Conservation (phyloP, 2,113 vertebrate genomes). For the Leucopsar rothschildi region DNA sequence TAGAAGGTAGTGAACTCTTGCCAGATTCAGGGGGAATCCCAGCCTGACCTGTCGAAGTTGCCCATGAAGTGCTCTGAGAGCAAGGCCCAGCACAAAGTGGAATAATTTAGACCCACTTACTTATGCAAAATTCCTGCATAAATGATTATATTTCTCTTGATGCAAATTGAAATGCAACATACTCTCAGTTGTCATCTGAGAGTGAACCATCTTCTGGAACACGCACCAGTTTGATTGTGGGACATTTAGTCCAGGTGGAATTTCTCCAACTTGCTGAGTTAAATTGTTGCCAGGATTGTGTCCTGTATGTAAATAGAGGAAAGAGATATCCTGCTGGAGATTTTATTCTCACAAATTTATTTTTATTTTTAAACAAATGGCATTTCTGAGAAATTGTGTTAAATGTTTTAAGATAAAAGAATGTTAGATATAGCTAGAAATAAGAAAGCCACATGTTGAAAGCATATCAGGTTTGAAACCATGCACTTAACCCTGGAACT, state of each 20-base stretch:
- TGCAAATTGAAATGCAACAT: not conserved
- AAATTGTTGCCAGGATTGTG: conserved; percentile 23
- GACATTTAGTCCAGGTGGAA: conserved; percentile 30
- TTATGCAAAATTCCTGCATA: not conserved
- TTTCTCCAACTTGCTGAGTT: conserved; percentile 30
- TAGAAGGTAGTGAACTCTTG: not conserved
- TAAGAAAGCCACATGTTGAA: conserved; percentile 51
- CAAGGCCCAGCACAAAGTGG: not conserved
- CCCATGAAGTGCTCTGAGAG: not conserved
- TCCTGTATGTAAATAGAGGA: not conserved
- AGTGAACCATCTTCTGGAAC: not conserved
- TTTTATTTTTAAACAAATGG: conserved; percentile 4
- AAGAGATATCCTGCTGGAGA: not conserved
- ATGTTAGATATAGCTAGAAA: conserved; percentile 55
- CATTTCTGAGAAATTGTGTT: conserved; percentile 42
- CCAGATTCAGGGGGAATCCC: not conserved
- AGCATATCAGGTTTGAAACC: not conserved
- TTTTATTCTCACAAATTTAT: not conserved
- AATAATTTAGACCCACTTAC: not conserved
- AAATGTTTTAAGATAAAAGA: conserved; percentile 58
- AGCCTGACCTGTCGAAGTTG: not conserved
- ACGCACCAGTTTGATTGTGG: not conserved
- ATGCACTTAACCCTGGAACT: conserved; percentile 21
- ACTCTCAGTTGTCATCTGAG: not conserved
- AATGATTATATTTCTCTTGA: not conserved